Evolutionary conservation across 2,888 invertebrate species (phyloP), one percentile per base, ranked within the genome.

Genomic region (Steinernema scapterisci): DNA sequence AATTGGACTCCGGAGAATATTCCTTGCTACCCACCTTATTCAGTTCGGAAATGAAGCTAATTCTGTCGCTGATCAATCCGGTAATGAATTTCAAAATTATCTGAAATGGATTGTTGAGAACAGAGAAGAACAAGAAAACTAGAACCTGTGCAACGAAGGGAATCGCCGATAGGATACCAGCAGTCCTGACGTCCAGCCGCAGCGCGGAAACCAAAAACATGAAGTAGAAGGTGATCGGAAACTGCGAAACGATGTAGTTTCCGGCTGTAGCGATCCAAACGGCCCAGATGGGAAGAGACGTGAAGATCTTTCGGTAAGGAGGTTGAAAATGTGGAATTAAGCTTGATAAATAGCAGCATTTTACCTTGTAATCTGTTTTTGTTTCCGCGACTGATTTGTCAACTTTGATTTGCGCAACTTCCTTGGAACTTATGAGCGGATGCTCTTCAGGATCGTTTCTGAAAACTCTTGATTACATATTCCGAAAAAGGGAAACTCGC

Each of bases 161-260:
- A 5, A 70, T 5, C 23, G 71, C 25, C 0, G 71, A 27, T n/a
- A 74, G 38, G 19, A 72, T 13, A 0, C 74, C 71, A 19, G 74
- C 74, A 6, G 44, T 51, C n/a, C 44, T 45, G 27, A 71, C 51
- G 9, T 21, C 23, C 43, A 52, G 43, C 13, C 38, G 31, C 1
- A 74, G 21, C 0, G 71, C 70, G 71, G 71, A 74, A 16, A 74
- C 74, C n/a, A 83, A 76, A 72, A 82, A 83, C 70, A 80, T 79
- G 21, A 81, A 81, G 9, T 77, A 78, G 79, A 80, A 84, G 63
- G 80, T 77, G 77, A 84, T 81, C 79, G 81, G 81, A 79, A 83
- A 79, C 75, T 84, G 83, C 75, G 81, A 81, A 43, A 80, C 79
- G 16, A 78, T 79, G 79, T 82, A 83, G 75, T 84, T 83, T 70